phyloP scores from a whole-genome alignment of 92 coral and sea anemone species.

The Paramuricea clavata region DNA sequence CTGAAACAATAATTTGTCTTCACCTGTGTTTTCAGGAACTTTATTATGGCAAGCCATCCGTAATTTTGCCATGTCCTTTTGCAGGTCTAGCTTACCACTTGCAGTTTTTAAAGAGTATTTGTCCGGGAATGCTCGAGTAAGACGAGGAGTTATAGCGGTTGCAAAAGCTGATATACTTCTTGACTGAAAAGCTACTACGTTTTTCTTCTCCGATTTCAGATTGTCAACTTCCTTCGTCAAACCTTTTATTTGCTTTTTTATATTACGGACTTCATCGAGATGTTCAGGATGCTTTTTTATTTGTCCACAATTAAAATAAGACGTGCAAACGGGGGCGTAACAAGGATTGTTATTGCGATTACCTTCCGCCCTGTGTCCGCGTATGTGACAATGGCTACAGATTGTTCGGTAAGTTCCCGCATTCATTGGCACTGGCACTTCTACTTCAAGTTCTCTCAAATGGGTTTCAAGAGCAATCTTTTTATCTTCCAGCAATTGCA shows the following conservation, averaged over 20 bases:
- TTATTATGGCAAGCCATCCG: constrained; percentile 52
- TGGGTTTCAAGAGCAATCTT: constrained; percentile 10
- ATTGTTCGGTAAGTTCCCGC: constrained; percentile 2
- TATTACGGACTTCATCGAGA: constrained; percentile 48
- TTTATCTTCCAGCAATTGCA: constrained; percentile 2
- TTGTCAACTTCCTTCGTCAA: constrained; percentile 54
- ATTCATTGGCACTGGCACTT: not conserved
- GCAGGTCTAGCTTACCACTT: constrained; percentile 50
- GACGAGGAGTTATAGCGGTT: constrained; percentile 56
- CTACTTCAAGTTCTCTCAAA: constrained; percentile 11
- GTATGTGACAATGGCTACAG: constrained; percentile 30
- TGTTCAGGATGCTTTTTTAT: constrained; percentile 63
- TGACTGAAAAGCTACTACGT: constrained; percentile 53
- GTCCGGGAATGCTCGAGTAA: constrained; percentile 56
- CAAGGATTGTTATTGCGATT: constrained; percentile 18
- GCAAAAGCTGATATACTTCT: constrained; percentile 60
- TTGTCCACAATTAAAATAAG: constrained; percentile 33
- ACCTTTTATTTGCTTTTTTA: constrained; percentile 52
- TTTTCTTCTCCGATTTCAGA: constrained; percentile 52
- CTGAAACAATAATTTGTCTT: not conserved
- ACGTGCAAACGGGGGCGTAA: not conserved
- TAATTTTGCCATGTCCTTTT: constrained; percentile 66
- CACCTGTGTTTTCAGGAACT: constrained; percentile 48
- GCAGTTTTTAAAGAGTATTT: constrained; percentile 25
- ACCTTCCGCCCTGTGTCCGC: constrained; percentile 24